phyloP scores from a whole-genome alignment of 2,888 invertebrate species.

The Geotrupes spiniger region DNA sequence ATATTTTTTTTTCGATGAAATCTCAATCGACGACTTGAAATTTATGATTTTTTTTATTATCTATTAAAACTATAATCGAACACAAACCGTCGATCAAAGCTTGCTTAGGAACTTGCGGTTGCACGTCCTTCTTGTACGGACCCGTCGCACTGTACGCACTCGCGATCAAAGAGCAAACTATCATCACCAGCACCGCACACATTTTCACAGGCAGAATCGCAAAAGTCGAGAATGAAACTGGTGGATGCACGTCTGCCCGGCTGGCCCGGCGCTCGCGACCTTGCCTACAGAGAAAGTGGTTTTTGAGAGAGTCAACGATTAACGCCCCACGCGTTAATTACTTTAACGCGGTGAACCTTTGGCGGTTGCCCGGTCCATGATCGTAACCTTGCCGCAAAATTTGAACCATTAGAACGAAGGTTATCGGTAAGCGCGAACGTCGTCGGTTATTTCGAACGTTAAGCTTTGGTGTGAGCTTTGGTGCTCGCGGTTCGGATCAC shows the following conservation, averaged over 20 bases:
- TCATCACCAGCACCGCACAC: conserved; percentile 19
- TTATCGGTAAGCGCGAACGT: no score
- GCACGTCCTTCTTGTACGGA: neutral
- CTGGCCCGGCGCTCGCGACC: conserved; percentile 27
- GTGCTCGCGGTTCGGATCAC: no score
- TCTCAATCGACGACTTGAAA: no score
- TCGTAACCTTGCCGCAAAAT: conserved; percentile 15
- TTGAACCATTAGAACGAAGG: neutral
- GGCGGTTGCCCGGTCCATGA: conserved; percentile 12
- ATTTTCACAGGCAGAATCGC: conserved; percentile 18
- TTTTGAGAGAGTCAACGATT: conserved; percentile 25
- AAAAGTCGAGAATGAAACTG: conserved; percentile 21
- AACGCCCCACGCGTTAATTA: conserved; percentile 15
- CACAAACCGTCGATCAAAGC: no score
- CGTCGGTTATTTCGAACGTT: no score
- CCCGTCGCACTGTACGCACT: conserved; percentile 12
- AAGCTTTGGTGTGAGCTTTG: no score
- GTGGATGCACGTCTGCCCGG: conserved; percentile 23
- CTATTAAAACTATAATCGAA: no score
- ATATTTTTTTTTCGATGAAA: no score
- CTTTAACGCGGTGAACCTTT: neutral
- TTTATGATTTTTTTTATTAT: no score
- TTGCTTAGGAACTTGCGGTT: neutral
- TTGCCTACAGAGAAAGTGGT: conserved; percentile 31
- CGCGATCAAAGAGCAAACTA: conserved; percentile 18